Evolutionary conservation across 2,113 vertebrate genomes (phyloP).

Genomic region (Tautogolabrus adspersus): DNA sequence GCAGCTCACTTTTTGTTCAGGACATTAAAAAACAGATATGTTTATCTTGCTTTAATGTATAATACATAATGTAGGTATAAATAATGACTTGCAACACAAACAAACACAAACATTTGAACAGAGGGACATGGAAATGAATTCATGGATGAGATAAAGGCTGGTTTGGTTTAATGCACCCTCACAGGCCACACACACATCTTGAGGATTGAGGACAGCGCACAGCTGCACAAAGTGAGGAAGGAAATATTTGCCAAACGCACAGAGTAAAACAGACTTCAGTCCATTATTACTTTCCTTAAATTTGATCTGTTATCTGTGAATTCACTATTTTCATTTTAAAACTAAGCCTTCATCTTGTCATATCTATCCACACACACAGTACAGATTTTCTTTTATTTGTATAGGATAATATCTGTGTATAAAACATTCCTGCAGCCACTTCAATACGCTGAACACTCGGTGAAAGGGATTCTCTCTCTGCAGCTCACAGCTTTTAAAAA

Average conservation of each 20-base stretch:
- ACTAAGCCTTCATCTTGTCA: too few species aligned
- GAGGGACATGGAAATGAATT: not conserved
- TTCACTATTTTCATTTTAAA: not conserved
- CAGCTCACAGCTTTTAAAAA: too few species aligned
- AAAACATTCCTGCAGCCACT: too few species aligned
- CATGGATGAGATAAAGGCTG: not conserved
- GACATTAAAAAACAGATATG: not conserved
- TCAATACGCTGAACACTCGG: too few species aligned
- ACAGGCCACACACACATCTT: too few species aligned
- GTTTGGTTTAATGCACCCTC: not conserved
- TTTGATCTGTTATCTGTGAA: not conserved
- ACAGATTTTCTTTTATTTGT: too few species aligned
- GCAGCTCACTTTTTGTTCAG: too few species aligned
- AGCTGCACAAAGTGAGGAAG: not conserved
- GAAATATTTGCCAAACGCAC: not conserved
- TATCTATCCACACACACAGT: too few species aligned
- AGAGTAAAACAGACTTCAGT: not conserved
- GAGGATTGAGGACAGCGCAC: not conserved
- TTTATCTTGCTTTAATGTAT: not conserved
- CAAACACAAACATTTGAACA: not conserved
- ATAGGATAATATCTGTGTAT: too few species aligned
- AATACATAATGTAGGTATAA: not conserved
- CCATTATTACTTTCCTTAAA: not conserved
- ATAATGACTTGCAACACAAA: not conserved
- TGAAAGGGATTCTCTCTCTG: too few species aligned